These are phyloP conservation scores for Cataglyphis rosenhaueri DNA, from an alignment of 2,888 invertebrate genomes.

Conservation along the genomic window DNA sequence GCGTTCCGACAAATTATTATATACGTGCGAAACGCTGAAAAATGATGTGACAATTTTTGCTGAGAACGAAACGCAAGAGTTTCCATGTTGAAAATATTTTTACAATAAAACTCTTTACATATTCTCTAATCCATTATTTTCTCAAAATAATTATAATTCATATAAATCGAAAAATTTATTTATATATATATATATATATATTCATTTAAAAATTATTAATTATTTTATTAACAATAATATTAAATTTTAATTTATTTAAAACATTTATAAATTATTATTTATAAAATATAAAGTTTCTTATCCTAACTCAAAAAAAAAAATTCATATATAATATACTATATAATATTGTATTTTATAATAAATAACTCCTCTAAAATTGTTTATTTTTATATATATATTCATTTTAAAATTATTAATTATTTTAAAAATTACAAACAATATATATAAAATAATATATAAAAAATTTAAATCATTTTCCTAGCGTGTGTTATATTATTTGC, in stretches of 20 bases:
- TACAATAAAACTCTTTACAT: background rate
- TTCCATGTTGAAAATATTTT: background rate
- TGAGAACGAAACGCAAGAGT: background rate
- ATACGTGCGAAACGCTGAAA: background rate
- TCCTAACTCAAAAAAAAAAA: background rate
- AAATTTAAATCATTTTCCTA: background rate
- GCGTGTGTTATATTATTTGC: background rate
- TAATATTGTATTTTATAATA: too few species aligned
- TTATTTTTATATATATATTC: too few species aligned
- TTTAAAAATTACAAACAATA: too few species aligned
- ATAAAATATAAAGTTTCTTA: too few species aligned
- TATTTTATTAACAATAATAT: too few species aligned
- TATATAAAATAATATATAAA: background rate
- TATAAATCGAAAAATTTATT: background rate
- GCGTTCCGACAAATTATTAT: background rate
- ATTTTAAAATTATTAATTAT: too few species aligned
- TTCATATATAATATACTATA: background rate
- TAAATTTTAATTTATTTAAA: too few species aligned
- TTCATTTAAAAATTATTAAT: too few species aligned
- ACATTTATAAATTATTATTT: too few species aligned
- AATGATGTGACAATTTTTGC: background rate
- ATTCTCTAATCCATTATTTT: background rate
- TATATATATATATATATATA: too few species aligned
- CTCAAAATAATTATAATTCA: conserved; percentile 9
- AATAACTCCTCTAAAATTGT: too few species aligned